These are phyloP conservation scores for Diadegma fenestrale DNA, from an alignment of 2,888 invertebrate species.

Conservation along the genomic window DNA sequence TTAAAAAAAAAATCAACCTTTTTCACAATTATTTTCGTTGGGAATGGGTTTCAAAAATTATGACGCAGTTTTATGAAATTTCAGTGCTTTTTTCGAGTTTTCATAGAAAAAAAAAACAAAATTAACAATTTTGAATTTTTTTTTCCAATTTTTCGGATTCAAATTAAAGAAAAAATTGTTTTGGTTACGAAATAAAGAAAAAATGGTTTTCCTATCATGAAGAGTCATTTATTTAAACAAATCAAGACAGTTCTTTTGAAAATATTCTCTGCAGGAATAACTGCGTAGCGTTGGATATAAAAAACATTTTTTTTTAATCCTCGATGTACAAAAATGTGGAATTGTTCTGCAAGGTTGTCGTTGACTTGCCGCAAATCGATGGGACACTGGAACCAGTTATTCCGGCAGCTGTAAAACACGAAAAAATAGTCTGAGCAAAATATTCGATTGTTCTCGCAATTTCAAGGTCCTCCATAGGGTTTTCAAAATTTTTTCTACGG, in stretches of 20 bases:
- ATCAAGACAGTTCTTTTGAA: constrained; percentile 73
- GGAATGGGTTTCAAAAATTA: too few species aligned
- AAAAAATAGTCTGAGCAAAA: too few species aligned
- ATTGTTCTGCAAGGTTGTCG: constrained; percentile 33
- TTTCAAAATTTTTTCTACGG: too few species aligned
- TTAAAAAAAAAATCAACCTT: too few species aligned
- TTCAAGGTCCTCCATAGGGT: too few species aligned
- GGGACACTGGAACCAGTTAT: constrained; percentile 55
- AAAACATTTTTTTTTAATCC: constrained; percentile 41
- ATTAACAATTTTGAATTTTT: too few species aligned
- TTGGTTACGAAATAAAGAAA: neutral
- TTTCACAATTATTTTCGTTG: too few species aligned
- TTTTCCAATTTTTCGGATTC: neutral
- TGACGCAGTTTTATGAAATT: too few species aligned
- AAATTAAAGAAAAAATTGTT: neutral
- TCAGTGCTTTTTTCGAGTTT: neutral
- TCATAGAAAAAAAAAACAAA: too few species aligned
- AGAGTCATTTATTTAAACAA: constrained; percentile 76
- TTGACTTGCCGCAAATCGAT: constrained; percentile 40
- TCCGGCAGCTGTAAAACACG: constrained; percentile 71
- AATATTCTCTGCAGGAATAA: constrained; percentile 73
- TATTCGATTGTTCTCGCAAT: too few species aligned
- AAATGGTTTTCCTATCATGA: constrained; percentile 67
- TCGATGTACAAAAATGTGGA: constrained; percentile 56
- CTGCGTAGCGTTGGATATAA: constrained; percentile 54